phyloP scores from a whole-genome alignment of 2,888 invertebrate genomes.

The Falcaria lacertinaria region DNA sequence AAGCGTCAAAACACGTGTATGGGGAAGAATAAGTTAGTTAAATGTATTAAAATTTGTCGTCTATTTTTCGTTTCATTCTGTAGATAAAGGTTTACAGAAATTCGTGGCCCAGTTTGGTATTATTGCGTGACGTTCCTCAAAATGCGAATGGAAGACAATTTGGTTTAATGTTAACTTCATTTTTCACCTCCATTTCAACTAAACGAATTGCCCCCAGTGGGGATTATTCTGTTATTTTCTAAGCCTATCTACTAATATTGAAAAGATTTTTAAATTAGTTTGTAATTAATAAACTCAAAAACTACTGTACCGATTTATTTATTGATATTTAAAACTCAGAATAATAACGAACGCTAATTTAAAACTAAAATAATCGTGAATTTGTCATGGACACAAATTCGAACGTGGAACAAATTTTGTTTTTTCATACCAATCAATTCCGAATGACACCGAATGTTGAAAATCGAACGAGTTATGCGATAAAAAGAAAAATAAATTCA shows the following conservation, averaged over 20 bases:
- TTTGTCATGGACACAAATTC: slow-evolving; percentile 13
- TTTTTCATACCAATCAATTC: slow-evolving; percentile 59
- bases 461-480: slow-evolving; percentile 37
- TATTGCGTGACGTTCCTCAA: slow-evolving; percentile 35
- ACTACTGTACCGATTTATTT: too few species aligned
- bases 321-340: too few species aligned
- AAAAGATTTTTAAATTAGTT: too few species aligned
- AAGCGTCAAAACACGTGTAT: too few species aligned
- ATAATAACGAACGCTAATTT: too few species aligned
- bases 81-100: slow-evolving; percentile 24
- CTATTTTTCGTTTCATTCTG: slow-evolving; percentile 20
- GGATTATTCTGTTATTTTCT: too few species aligned
- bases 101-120: slow-evolving; percentile 40
- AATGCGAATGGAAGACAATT: slow-evolving; percentile 34
- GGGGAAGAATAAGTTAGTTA: too few species aligned
- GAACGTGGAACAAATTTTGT: slow-evolving; percentile 24
- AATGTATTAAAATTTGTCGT: too few species aligned
- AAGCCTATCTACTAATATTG: too few species aligned
- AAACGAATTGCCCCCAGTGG: slow-evolving; percentile 4
- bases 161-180: slow-evolving; percentile 30
- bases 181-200: slow-evolving; percentile 23
- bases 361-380: slow-evolving; percentile 8
- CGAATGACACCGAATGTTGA: slow-evolving; percentile 45
- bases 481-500: slow-evolving; percentile 46
- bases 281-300: too few species aligned